Conservation (phyloP, 1,140 invertebrate species). For the Diachasma alloeum region DNA sequence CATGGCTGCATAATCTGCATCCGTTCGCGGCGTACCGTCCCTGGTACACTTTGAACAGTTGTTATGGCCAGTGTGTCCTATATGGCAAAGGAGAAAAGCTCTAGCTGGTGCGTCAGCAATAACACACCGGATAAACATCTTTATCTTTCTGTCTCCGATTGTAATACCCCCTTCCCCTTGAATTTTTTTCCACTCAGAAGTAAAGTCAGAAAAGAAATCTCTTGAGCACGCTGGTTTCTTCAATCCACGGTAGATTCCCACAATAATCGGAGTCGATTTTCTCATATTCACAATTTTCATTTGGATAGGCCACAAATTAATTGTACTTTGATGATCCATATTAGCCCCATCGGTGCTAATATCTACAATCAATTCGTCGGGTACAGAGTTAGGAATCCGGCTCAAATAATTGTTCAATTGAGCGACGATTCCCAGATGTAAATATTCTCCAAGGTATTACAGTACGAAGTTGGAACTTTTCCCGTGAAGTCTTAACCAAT, state of each 20-base stretch:
- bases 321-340: background rate
- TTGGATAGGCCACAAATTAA: too few species aligned
- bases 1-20: too few species aligned
- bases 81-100: background rate
- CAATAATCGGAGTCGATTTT: background rate
- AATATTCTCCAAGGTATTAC: too few species aligned
- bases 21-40: background rate
- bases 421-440: too few species aligned
- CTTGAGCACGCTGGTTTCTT: background rate
- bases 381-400: too few species aligned
- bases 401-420: too few species aligned
- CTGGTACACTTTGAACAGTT: background rate
- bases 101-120: background rate
- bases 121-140: background rate
- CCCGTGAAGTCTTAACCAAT: too few species aligned
- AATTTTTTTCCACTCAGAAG: too few species aligned
- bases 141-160: background rate
- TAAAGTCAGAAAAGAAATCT: background rate
- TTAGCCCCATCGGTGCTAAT: too few species aligned
- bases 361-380: too few species aligned
- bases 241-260: background rate
- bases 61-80: background rate
- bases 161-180: background rate
- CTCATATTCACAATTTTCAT: background rate
- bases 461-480: too few species aligned